Evolutionary conservation across 2,888 invertebrate genomes (phyloP).

Genomic region (Ophion ellenae): DNA sequence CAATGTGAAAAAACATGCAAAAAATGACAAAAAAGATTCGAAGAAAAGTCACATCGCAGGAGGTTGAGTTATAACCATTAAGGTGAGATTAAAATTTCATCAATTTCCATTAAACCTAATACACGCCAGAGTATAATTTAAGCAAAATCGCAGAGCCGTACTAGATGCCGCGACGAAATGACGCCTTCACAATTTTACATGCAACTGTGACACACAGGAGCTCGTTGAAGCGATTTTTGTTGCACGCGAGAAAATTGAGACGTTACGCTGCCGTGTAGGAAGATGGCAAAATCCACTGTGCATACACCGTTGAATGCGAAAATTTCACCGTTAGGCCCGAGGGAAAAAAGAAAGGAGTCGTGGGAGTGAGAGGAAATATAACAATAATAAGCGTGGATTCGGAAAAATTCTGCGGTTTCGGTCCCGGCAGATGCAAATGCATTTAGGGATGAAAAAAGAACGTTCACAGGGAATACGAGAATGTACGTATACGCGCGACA

Average conservation of each 20-base stretch:
- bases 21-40: not conserved
- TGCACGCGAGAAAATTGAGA: slow-evolving; percentile 68
- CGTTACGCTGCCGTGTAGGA: slow-evolving; percentile 54
- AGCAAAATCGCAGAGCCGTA: not conserved
- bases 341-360: slow-evolving; percentile 1
- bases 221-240: not conserved
- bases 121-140: not conserved
- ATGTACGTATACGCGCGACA: not conserved
- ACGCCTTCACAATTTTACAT: not conserved
- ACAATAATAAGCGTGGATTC: slow-evolving; percentile 36
- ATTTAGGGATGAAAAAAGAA: slow-evolving; percentile 35
- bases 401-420: slow-evolving; percentile 30
- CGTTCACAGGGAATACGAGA: slow-evolving; percentile 22
- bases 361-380: slow-evolving; percentile 22
- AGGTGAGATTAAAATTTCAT: not conserved
- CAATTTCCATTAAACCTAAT: not conserved
- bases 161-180: not conserved
- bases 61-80: not conserved
- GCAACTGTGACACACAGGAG: not conserved
- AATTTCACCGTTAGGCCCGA: slow-evolving; percentile 75
- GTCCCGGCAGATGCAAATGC: slow-evolving; percentile 64
- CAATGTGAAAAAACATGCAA: not conserved
- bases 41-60: not conserved
- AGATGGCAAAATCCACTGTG: slow-evolving; percentile 69
- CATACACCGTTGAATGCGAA: slow-evolving; percentile 57